phyloP scores from a whole-genome alignment of 2,113 vertebrate species.

The Electrona antarctica region DNA sequence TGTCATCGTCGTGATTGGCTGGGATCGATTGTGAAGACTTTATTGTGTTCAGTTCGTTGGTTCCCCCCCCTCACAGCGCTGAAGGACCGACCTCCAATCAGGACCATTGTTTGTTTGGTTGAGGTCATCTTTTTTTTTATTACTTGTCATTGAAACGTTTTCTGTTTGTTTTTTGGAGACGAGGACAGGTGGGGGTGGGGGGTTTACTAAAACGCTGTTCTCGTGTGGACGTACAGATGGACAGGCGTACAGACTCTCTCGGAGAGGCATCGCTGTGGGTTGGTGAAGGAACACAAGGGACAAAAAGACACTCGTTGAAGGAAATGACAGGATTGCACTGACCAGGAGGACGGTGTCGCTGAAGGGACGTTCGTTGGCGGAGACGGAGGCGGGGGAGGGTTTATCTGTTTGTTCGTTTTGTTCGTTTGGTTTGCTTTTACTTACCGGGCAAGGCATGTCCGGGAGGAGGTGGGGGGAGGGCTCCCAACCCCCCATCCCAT shows the following conservation, averaged over 20 bases:
- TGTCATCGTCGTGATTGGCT: conserved; percentile 42
- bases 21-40: conserved; percentile 23
- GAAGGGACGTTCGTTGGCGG: background rate
- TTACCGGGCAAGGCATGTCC: no score
- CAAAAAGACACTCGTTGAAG: no score
- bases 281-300: no score
- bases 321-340: no score
- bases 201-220: conserved; percentile 36
- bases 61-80: background rate
- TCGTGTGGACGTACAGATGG: background rate
- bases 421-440: no score
- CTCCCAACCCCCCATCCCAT: conserved; percentile 36
- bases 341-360: no score
- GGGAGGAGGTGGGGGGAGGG: background rate
- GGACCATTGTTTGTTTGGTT: conserved; percentile 17
- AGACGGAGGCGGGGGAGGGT: background rate
- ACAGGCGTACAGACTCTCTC: no score
- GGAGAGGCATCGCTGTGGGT: no score
- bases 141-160: conserved; percentile 9
- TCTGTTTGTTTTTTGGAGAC: background rate
- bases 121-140: conserved; percentile 26
- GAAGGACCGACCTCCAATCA: conserved; percentile 40
- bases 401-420: no score
- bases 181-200: background rate
- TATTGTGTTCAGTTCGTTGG: background rate